A percentile compares a stretch with the other conserved stretches of the same genome.
Conservation (phyloP, 2,113 vertebrate genomes). For the Ahaetulla prasina region DNA sequence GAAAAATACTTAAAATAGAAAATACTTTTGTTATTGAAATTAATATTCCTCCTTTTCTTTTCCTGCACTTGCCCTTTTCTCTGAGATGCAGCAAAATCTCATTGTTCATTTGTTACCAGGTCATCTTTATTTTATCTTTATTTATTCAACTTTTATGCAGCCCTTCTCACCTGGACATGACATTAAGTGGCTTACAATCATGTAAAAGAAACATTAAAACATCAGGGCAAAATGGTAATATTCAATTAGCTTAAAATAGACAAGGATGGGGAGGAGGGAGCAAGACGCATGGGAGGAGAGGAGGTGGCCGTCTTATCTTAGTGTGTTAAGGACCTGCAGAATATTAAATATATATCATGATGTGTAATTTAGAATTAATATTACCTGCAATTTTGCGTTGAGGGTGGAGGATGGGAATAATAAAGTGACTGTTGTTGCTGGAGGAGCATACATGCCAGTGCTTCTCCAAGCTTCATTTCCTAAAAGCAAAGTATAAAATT, state of each 20-base stretch:
- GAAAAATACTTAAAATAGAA: not conserved
- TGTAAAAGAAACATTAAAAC: not conserved
- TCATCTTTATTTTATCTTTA: no score
- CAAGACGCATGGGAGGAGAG: no score
- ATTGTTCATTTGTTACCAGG: not conserved
- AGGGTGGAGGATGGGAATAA: slow-evolving; percentile 58
- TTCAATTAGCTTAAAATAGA: not conserved
- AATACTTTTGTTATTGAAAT: not conserved
- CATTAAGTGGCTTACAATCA: no score
- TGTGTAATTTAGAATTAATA: not conserved
- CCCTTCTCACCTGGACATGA: no score
- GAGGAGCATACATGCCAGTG: slow-evolving; percentile 74
- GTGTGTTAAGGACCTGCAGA: not conserved
- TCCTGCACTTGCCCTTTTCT: not conserved
- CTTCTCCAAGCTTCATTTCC: slow-evolving; percentile 70
- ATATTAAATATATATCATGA: not conserved
- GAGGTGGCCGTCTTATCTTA: not conserved
- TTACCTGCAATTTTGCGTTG: slow-evolving; percentile 67
- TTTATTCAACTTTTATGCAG: no score
- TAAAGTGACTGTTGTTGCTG: slow-evolving; percentile 68
- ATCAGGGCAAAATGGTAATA: not conserved
- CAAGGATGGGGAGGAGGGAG: not conserved
- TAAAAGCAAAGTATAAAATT: slow-evolving; percentile 24
- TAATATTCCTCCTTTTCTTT: not conserved
- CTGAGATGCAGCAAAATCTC: not conserved